phyloP scores from a whole-genome alignment of 2,797 vertebrate genomes.

The Labeo calbasu region DNA sequence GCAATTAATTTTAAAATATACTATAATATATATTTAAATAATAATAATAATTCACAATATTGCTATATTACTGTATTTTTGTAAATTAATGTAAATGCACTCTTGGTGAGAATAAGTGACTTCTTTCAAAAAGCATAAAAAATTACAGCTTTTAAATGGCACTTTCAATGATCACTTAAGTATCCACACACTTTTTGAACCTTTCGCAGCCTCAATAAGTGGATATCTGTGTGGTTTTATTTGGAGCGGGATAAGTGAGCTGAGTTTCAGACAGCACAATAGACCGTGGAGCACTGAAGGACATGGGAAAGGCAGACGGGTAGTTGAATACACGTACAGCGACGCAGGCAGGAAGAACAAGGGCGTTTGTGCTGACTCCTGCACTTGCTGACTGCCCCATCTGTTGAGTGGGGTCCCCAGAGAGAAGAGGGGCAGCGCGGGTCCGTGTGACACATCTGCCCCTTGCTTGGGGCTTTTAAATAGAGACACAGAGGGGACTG shows the following conservation, averaged over 20 bases:
- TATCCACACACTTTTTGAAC: background rate
- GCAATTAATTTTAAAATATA: background rate
- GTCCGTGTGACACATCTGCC: constrained; percentile 77
- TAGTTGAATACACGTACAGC: constrained; percentile 54
- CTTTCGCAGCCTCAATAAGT: background rate
- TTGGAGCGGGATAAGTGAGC: constrained; percentile 18
- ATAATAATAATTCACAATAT: too few relatives aligned
- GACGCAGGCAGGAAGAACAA: constrained; percentile 42
- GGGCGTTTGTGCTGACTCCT: constrained; percentile 73
- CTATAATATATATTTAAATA: background rate
- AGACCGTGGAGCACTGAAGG: constrained; percentile 53
- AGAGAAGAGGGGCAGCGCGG: constrained; percentile 72
- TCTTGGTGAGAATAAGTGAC: too few relatives aligned
- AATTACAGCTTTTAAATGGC: background rate
- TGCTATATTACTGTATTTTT: too few relatives aligned
- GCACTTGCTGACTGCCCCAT: constrained; percentile 74
- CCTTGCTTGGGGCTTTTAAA: constrained; percentile 59
- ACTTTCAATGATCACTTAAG: background rate
- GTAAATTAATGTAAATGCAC: too few relatives aligned
- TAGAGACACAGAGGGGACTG: constrained; percentile 43
- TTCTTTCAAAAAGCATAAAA: background rate
- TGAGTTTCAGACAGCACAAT: constrained; percentile 45
- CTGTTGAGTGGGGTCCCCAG: constrained; percentile 77
- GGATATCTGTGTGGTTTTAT: background rate
- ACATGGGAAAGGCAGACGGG: constrained; percentile 49